Evolutionary conservation across 1,140 invertebrate genomes (phyloP), one percentile per base, ranked within the genome.

Genomic region (Xylocopa sonorina): DNA sequence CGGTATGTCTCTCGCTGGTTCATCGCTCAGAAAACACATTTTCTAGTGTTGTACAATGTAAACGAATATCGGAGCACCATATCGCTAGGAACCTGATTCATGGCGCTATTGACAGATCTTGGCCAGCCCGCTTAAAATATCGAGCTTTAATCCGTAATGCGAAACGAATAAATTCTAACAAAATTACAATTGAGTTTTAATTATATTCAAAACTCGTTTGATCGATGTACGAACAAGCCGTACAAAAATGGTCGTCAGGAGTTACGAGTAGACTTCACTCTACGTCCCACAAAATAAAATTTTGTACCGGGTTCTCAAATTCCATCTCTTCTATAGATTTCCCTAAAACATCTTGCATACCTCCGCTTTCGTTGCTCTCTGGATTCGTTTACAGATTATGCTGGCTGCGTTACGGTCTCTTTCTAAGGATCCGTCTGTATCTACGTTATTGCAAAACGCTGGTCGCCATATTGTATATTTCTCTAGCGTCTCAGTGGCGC

Each of bases 11-110:
- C 64, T 60, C 66, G 66, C 55, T 78, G 75, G 75, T 78, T 78
- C 75, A 78, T 78, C 75, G 75, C 75, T 78, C 75, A 78, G 75
- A 78, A 78, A 78, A 71, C 66, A 78, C 55, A 69, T 62, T 78
- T 50, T 10, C 55, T 43, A 24, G 66, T 77, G 66, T 71, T 50
- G 55, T 27, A 50, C 24, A 71, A 71, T 71, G 75, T 71, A 78
- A 78, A 78, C 75, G 75, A 78, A 71, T 71, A 50, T 55, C 55
- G 3, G 32, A 34, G 27, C 57, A 21, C 9, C 34, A 16, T 57
- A 71, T 27, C 24, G 16, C 18, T 12, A 41, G 12, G 0, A 0
- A 9, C 9, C 16, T 78, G 75, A 78, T 51, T 78, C 43, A 78
- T 3, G 24, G 3, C 21, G 0, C 2, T 69, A 77, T 71, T n/a